A percentile compares a stretch with the other conserved stretches of the same genome.
These are phyloP conservation scores for Desoria tigrina DNA, from an alignment of 2,888 invertebrate species.

Conservation along the genomic window DNA sequence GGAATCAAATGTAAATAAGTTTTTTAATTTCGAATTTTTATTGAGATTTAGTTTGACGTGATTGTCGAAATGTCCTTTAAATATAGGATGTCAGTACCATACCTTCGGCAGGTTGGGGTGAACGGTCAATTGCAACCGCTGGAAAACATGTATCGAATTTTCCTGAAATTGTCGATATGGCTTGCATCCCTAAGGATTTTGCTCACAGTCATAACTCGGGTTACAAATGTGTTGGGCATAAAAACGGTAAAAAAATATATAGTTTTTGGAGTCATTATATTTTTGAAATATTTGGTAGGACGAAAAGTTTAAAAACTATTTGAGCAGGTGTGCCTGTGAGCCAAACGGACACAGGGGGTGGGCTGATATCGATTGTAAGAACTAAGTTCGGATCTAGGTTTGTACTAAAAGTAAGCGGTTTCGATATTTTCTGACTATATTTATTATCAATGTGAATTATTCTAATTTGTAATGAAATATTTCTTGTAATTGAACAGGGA, in stretches of 20 bases:
- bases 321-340: constrained; percentile 28
- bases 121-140: constrained; percentile 21
- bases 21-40: too few relatives aligned
- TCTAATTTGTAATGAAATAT: too few relatives aligned
- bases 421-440: not conserved
- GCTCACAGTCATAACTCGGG: constrained; percentile 9
- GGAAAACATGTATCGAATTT: constrained; percentile 36
- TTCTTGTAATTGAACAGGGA: constrained; percentile 4
- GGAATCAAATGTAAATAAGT: not conserved
- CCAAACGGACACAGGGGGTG: constrained; percentile 36
- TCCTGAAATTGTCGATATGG: constrained; percentile 37
- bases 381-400: constrained; percentile 40
- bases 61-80: not conserved
- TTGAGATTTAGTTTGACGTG: too few relatives aligned
- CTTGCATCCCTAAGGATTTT: constrained; percentile 33
- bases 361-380: constrained; percentile 29
- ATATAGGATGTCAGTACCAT: not conserved
- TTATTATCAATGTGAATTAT: not conserved
- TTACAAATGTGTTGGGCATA: constrained; percentile 37
- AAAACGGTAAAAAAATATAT: too few relatives aligned
- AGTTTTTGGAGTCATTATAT: too few relatives aligned
- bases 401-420: constrained; percentile 30
- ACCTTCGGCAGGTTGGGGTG: not conserved
- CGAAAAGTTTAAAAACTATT: not conserved
- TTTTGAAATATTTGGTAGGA: not conserved